Conservation (phyloP, 2,888 invertebrate species). For the Dione juno region DNA sequence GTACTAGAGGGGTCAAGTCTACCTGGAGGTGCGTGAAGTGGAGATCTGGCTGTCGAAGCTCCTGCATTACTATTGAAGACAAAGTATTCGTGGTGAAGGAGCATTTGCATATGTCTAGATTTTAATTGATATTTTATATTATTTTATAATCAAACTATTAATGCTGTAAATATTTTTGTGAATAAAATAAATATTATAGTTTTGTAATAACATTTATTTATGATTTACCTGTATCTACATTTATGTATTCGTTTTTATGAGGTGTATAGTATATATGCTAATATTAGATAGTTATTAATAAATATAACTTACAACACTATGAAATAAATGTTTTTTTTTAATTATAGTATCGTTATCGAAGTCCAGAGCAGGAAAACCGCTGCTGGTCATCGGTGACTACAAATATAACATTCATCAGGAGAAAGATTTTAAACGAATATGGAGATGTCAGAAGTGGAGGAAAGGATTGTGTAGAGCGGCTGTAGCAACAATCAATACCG, state of each 20-base stretch:
- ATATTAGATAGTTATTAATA: not conserved
- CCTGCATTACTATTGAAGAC: constrained; percentile 23
- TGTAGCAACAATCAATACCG: constrained; percentile 33
- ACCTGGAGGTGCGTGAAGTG: constrained; percentile 52
- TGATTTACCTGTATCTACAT: not conserved
- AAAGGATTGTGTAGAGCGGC: constrained; percentile 43
- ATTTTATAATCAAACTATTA: not conserved
- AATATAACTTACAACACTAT: not conserved
- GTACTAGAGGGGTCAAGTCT: constrained; percentile 41
- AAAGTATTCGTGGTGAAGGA: constrained; percentile 16
- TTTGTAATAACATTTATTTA: not conserved
- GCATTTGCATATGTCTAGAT: constrained; percentile 12
- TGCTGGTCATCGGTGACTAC: constrained; percentile 46
- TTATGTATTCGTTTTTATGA: not conserved
- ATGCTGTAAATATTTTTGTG: constrained; percentile 1
- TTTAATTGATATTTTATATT: not conserved
- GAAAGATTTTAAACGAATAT: constrained; percentile 51
- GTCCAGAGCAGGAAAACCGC: constrained; percentile 49
- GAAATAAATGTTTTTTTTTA: not conserved
- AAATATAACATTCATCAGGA: constrained; percentile 55
- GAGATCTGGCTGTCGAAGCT: constrained; percentile 49
- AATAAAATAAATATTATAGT: not conserved
- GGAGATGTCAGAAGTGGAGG: constrained; percentile 55
- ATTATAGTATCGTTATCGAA: constrained; percentile 38
- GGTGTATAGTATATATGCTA: not conserved